phyloP scores from a whole-genome alignment of 2,113 vertebrate species.

The Aleadryas rufinucha region DNA sequence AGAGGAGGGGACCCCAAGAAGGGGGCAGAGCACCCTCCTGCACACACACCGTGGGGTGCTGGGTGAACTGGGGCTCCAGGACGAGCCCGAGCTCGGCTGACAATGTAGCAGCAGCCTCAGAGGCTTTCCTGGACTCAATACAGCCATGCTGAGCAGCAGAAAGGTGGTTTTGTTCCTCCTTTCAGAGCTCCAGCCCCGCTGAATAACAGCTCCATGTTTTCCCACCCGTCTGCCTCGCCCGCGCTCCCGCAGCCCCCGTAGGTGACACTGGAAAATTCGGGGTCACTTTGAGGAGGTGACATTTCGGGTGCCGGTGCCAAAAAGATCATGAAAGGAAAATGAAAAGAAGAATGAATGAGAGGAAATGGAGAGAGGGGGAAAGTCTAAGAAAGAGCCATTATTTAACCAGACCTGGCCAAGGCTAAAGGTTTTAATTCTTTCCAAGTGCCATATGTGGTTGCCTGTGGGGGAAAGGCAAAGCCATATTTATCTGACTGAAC shows the following conservation, averaged over 20 bases:
- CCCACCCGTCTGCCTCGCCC: neutral
- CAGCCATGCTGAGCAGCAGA: neutral
- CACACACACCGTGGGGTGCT: rapidly evolving
- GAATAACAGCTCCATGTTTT: neutral
- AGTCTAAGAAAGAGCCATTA: conserved; percentile 61
- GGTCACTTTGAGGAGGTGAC: conserved; percentile 53
- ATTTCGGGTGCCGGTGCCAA: conserved; percentile 20
- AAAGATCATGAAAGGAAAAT: conserved; percentile 58
- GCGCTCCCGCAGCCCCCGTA: neutral
- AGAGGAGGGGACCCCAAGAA: rapidly evolving
- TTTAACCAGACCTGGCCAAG: conserved; percentile 58
- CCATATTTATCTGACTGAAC: conserved; percentile 70
- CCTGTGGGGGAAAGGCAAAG: conserved; percentile 56
- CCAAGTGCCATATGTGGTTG: conserved; percentile 67
- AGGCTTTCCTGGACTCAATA: rapidly evolving
- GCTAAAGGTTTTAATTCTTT: conserved; percentile 68
- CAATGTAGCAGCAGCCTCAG: neutral
- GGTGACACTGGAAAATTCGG: conserved; percentile 58
- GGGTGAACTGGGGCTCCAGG: rapidly evolving
- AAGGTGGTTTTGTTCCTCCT: conserved; percentile 25
- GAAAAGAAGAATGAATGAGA: conserved; percentile 62
- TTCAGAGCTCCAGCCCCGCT: neutral
- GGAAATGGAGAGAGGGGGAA: conserved; percentile 41
- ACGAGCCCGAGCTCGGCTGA: neutral
- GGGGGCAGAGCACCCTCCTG: neutral